phyloP scores from a whole-genome alignment of 2,797 vertebrate species.

The Ambastaia sidthimunki region DNA sequence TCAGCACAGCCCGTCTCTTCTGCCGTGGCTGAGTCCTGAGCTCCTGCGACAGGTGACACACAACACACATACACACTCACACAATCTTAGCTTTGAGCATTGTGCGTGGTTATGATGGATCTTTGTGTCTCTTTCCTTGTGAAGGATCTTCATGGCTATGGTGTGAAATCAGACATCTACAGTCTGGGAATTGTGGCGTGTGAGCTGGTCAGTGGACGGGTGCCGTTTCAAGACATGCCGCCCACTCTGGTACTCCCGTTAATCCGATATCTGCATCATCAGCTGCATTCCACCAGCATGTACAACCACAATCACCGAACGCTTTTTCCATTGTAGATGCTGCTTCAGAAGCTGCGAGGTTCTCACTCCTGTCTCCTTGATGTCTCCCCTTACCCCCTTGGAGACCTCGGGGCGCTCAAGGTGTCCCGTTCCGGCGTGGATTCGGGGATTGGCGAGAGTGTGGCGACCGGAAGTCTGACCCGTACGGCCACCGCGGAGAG shows the following conservation, averaged over 20 bases:
- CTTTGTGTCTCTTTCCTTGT: constrained; percentile 50
- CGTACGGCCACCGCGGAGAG: constrained; percentile 85
- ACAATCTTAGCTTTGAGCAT: neutral
- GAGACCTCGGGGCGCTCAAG: constrained; percentile 89
- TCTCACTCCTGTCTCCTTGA: constrained; percentile 87
- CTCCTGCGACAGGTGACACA: constrained; percentile 91
- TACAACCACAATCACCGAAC: neutral
- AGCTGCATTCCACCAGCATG: neutral
- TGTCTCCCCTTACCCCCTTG: constrained; percentile 81
- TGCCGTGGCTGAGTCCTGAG: constrained; percentile 98
- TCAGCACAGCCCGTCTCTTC: constrained; percentile 89
- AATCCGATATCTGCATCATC: neutral
- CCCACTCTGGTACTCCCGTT: constrained; percentile 86
- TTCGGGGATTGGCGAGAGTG: constrained; percentile 94
- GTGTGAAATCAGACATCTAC: constrained; percentile 98
- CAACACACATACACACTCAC: constrained; percentile 14
- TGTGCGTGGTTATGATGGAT: neutral
- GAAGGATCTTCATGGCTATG: constrained; percentile 95
- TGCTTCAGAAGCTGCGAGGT: constrained; percentile 94
- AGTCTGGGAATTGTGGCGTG: constrained; percentile 95
- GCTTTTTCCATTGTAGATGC: constrained; percentile 81
- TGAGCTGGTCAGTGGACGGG: constrained; percentile 92
- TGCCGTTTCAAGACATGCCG: constrained; percentile 95
- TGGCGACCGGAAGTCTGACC: constrained; percentile 83
- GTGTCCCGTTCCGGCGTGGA: constrained; percentile 92